A percentile compares a stretch with the other conserved stretches of the same genome.
Conservation (phyloP, 2,888 invertebrate genomes). For the Saturnia pavonia region DNA sequence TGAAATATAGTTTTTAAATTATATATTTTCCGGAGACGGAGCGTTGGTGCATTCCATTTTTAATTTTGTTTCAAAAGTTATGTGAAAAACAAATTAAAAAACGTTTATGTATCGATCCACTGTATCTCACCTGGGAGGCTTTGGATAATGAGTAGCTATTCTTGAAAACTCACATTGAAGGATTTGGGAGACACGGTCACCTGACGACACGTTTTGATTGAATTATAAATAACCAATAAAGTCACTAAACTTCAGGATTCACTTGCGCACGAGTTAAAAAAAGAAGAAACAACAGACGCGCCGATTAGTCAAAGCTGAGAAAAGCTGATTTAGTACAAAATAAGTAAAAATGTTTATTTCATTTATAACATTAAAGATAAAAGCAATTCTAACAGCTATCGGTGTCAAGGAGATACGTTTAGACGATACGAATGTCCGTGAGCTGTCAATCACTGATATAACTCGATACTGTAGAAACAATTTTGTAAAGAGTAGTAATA, state of each 20-base stretch:
- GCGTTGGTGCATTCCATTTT: background rate
- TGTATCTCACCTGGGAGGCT: too few relatives aligned
- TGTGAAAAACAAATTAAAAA: background rate
- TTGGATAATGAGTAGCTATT: too few relatives aligned
- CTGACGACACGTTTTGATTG: too few relatives aligned
- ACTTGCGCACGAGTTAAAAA: too few relatives aligned
- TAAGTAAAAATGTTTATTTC: background rate
- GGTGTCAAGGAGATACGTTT: slow-evolving; percentile 17
- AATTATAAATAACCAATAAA: too few relatives aligned
- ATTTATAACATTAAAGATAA: slow-evolving; percentile 6
- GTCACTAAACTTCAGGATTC: too few relatives aligned
- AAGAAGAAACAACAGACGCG: background rate
- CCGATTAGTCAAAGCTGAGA: background rate
- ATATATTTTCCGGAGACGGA: background rate
- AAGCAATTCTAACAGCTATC: slow-evolving; percentile 11
- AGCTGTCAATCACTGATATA: slow-evolving; percentile 15
- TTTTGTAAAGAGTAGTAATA: background rate
- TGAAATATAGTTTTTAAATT: background rate
- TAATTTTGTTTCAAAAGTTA: background rate
- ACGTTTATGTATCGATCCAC: too few relatives aligned
- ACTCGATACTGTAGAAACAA: slow-evolving; percentile 11
- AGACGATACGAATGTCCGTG: slow-evolving; percentile 11
- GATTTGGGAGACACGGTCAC: too few relatives aligned
- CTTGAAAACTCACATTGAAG: too few relatives aligned
- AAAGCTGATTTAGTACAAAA: background rate